Evolutionary conservation across 37 sponge, comb jelly and placozoan species (phyloP), one percentile per base, ranked within the genome.

Genomic region (Eunapius fragilis): DNA sequence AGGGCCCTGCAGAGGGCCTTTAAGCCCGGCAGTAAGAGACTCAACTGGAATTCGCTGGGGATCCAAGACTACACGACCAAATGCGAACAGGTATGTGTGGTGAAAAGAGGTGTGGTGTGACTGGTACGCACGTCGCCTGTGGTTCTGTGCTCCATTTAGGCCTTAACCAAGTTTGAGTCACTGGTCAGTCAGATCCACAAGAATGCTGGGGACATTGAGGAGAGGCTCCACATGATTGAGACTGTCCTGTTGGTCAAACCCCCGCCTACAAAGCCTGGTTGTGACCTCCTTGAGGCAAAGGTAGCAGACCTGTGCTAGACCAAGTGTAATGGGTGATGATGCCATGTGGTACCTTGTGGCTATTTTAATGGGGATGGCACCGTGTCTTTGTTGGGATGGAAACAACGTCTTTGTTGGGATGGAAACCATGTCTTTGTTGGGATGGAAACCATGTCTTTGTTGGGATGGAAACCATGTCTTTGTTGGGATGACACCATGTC

Each of bases 31-130:
- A 87, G 77, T 69, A 97, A 97, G 87, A 80, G 98, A n/a, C 92
- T 97, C 86, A 99, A 99, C 91, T 99, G 99, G 99, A 99, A 96
- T 81, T 93, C 96, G 2, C 92, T 99, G 41, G 99, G 96, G 31
- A 97, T 97, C 70, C 90, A 89, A n/a, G 99, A 99, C 77, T 99
- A 95, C 86, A 94, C 97, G 71, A 68, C 89, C 68, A 90, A 94
- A 80, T 97, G 96, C 79, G 98, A 97, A 78, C 89, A 92, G 81
- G 90, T 90, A 34, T 14, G 82, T 74, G 26, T 0, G 1, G 47
- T 6, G 11, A 12, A 27, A 23, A 19, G 41, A 2, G 7, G 36
- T 58, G 58, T 38, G 45, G 58, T 58, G 14, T 58, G 47, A 45
- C 47, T 45, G 30, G 34, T 33, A 0, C 28, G 72, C 31, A 68